Evolutionary conservation across 1,140 invertebrate species (phyloP).

Genomic region (Charaxes varanes): DNA sequence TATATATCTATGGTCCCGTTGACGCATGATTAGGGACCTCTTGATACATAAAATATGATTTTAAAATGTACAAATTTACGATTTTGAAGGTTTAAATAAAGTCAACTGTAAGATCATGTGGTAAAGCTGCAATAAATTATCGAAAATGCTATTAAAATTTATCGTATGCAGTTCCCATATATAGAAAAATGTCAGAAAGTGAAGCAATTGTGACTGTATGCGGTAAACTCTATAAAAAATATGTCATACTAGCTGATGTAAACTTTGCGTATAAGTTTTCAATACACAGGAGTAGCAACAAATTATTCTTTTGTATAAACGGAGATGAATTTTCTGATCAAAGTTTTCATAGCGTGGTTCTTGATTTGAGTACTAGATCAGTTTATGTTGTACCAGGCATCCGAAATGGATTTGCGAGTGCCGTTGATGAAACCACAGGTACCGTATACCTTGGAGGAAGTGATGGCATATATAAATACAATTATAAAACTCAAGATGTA

Average conservation of each 20-base stretch:
- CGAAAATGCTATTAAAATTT: no score
- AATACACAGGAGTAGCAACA: slow-evolving; percentile 29
- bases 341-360: slow-evolving; percentile 36
- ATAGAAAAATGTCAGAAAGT: no score
- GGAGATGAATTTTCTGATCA: slow-evolving; percentile 42
- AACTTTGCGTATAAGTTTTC: slow-evolving; percentile 42
- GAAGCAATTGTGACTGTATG: no score
- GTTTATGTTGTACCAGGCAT: slow-evolving; percentile 28
- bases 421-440: slow-evolving; percentile 28
- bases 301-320: slow-evolving; percentile 41
- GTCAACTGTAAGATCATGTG: no score
- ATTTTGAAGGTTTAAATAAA: no score
- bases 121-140: no score
- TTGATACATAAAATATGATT: no score
- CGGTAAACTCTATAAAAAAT: slow-evolving; percentile 18
- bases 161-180: no score
- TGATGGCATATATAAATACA: slow-evolving; percentile 37
- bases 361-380: slow-evolving; percentile 25
- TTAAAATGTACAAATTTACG: no score
- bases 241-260: slow-evolving; percentile 32
- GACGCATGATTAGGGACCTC: no score
- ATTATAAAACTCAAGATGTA: slow-evolving; percentile 25
- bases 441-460: slow-evolving; percentile 36
- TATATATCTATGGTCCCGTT: no score
- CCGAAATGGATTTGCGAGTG: slow-evolving; percentile 40